Base-by-base conservation (phyloP, 2,113 vertebrate species). In the Mastomys coucha region DNA sequence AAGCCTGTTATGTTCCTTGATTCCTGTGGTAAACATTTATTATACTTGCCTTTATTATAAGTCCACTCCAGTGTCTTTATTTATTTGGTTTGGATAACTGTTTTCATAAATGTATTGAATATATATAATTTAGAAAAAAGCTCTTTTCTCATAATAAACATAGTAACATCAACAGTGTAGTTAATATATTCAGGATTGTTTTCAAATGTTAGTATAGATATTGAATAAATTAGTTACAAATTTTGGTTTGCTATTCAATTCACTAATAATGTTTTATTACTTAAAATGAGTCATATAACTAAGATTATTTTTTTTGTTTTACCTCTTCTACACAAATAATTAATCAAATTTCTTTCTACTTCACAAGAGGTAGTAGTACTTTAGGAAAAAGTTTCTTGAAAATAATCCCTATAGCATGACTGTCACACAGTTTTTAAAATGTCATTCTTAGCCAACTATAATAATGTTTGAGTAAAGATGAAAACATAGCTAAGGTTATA, bases 371-470 rank as follows among this genome's bases (percentile, higher is more conserved):
- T 58, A 24, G 39, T 58, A 53, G 56, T 60, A 89, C n/a, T 31
- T 95, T 58, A 39, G 60, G 28, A 28, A 84, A 60, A 82, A 60
- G 26, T 89, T 26, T 93, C 72, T 5, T 91, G 73, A 93, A 90
- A 80, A 4, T 1, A 85, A 33, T 42, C 63, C 39, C 56, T 69
- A 69, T 49, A 81, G 36, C 67, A 39, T 19, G 85, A 42, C 39
- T 88, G 81, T 96, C 3, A 56, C 53, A 12, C 9, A 91, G 56
- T 81, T 42, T 82, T 8, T 94, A 6, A 53, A 31, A 87, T 84
- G 22, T 70, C 86, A 77, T 56, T 2, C n/a, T 85, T 58, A 58
- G 2, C 24, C n/a, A 84, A 63, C 42, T 90, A 58, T 75, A 88
- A 75, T 95, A 24, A 39, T 91, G 24, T 5, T 31, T 89, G 45